Evolutionary conservation across 1,140 invertebrate species (phyloP), one percentile per base, ranked within the genome.

Genomic region (Myzus persicae): DNA sequence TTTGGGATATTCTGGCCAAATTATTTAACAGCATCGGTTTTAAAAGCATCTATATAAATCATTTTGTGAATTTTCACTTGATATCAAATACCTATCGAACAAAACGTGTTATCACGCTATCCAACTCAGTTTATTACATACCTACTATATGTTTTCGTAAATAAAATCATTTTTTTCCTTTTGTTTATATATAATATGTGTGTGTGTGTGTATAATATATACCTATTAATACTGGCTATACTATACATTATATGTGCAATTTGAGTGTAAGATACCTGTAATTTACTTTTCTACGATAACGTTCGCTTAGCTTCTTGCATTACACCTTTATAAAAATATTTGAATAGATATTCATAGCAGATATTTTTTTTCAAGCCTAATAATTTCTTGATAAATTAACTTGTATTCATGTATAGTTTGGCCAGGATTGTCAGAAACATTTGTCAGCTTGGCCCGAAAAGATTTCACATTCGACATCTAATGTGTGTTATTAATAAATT

Each of bases 1-100:
- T 88, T 88, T 88, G n/a, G n/a, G 46, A 88, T 48, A n/a, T 88
- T 51, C 87, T 88, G 87, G 46, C 87, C 46, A 88, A 88, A 88
- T 88, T 88, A 88, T 88, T 88, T 88, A 48, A 87, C 42, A 40
- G 42, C 8, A 40, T 40, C 24, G 38, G 38, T 84, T 84, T 84
- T 31, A 84, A 40, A 84, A 84, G 82, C 82, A 40, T 26, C 8
- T 67, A 8, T 81, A 76, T 24, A 84, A 40, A 42, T 84, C 38
- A 24, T 84, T 26, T 31, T 26, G 11, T 26, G 82, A 8, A 40
- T 84, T 42, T 84, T 14, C 11, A 24, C 24, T 84, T 84, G 24
- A 42, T 31, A 40, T 42, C 24, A 84, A 84, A 84, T 42, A 42
- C 24, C 38, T 38, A 84, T 67, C 59, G 3, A 82, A 82, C 36